Base-by-base conservation (phyloP, 2,888 invertebrate genomes). In the Rhyacophila evoluta region DNA sequence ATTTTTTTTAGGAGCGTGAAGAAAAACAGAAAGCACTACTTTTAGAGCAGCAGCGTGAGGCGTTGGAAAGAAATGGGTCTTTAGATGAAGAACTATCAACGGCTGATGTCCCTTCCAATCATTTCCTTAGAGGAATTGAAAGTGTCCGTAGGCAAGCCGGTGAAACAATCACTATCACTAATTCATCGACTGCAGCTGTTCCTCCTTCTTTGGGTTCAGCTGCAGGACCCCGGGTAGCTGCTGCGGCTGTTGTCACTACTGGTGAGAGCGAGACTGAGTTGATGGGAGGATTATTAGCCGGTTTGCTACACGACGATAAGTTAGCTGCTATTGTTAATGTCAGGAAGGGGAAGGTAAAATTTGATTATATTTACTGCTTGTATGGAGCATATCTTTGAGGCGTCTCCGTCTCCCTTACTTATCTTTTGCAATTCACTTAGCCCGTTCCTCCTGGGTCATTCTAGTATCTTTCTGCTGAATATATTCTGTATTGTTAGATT, bases 261-360 rank as follows among this genome's bases (percentile, higher is more conserved):
- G 0, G 91, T 91, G 91, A 91, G 78, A 90, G 91, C 82, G 90
- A 89, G 71, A 91, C 91, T 4, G 92, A 92, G 36, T 88, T 95
- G 55, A 87, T 95, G 27, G 91, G 89, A 80, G 93, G 92, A 81
- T 91, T 95, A 84, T 90, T 94, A 81, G 88, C 89, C 0, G 92
- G 93, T 0, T 85, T 95, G 28, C 86, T 93, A 33, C 91, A 92
- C 80, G 92, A 93, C 2, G 95, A 95, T 74, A 92, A 95, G 83
- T 88, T 96, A 79, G 87, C 92, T 28, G 92, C 93, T 84, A 93
- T 95, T 89, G 87, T 96, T 85, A 92, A 92, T 83, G 94, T 96
- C 69, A 91, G 95, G 83, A 97, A 97, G 85, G 97, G 96, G 84
- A 93, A 95, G 91, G 95, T 95, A 86, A 84, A 85, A 55, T 55